Evolutionary conservation across 2,888 invertebrate species (phyloP).

Genomic region (Pyrocoelia pectoralis): DNA sequence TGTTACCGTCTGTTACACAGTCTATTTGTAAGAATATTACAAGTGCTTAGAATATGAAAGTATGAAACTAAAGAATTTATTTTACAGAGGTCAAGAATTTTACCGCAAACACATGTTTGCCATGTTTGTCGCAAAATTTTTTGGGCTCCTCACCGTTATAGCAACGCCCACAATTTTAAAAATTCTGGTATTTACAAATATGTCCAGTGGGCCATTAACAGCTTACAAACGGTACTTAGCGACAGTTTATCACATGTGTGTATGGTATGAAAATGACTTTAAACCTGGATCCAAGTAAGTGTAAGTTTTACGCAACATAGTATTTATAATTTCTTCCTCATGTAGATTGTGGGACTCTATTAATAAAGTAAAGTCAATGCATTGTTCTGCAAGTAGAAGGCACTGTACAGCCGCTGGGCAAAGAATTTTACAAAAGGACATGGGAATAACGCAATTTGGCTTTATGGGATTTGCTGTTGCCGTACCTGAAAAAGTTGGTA

Average conservation of each 20-base stretch:
- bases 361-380: conserved; percentile 70
- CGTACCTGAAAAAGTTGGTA: conserved; percentile 70
- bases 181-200: conserved; percentile 75
- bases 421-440: conserved; percentile 80
- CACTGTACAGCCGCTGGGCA: conserved; percentile 61
- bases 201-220: conserved; percentile 69
- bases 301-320: not conserved
- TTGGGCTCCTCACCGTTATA: conserved; percentile 78
- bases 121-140: conserved; percentile 75
- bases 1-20: no score
- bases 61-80: conserved; percentile 41
- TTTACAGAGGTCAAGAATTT: conserved; percentile 73
- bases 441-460: conserved; percentile 87
- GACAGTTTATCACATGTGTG: conserved; percentile 77
- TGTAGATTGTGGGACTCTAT: conserved; percentile 74
- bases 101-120: conserved; percentile 75
- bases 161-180: conserved; percentile 77
- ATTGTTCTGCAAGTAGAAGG: conserved; percentile 68
- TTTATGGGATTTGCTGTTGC: conserved; percentile 81
- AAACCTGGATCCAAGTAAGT: conserved; percentile 68
- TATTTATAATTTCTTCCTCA: not conserved
- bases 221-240: conserved; percentile 82
- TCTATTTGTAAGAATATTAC: no score
- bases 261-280: conserved; percentile 81
- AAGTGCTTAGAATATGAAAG: no score